A percentile compares a stretch with the other conserved stretches of the same genome.
Evolutionary conservation across 1,140 invertebrate genomes (phyloP).

Genomic region (Subanguina moxae): DNA sequence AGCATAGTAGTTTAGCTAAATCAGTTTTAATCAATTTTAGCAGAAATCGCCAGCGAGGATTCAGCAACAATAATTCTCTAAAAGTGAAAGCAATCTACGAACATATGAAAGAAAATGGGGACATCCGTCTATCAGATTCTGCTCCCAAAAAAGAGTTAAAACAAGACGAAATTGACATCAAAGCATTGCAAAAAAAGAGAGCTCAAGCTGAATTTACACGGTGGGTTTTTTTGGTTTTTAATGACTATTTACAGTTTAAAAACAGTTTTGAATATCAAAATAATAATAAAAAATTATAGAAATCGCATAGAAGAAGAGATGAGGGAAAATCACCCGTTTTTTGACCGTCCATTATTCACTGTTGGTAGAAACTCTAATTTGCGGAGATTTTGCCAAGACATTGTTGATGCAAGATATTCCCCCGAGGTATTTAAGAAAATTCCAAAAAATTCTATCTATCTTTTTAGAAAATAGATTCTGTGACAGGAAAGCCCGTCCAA

Average conservation of each 20-base stretch:
- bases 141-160: constrained; percentile 56
- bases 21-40: not conserved
- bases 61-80: not conserved
- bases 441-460: not conserved
- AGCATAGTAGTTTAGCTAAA: not conserved
- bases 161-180: constrained; percentile 72
- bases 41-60: constrained; percentile 22
- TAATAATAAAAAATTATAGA: constrained; percentile 20
- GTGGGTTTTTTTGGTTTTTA: constrained; percentile 17
- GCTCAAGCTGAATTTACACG: constrained; percentile 96
- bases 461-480: constrained; percentile 74
- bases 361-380: constrained; percentile 82
- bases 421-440: constrained; percentile 63
- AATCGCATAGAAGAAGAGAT: constrained; percentile 71
- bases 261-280: no score
- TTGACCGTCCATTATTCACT: constrained; percentile 88
- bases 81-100: constrained; percentile 32
- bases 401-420: constrained; percentile 92
- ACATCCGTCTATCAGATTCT: constrained; percentile 43
- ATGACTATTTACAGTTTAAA: no score
- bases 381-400: constrained; percentile 84
- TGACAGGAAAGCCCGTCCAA: constrained; percentile 82
- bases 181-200: constrained; percentile 90
- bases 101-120: constrained; percentile 56
- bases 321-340: constrained; percentile 95